Base-by-base conservation (phyloP, 2,888 invertebrate genomes). In the Schizaphis graminum region DNA sequence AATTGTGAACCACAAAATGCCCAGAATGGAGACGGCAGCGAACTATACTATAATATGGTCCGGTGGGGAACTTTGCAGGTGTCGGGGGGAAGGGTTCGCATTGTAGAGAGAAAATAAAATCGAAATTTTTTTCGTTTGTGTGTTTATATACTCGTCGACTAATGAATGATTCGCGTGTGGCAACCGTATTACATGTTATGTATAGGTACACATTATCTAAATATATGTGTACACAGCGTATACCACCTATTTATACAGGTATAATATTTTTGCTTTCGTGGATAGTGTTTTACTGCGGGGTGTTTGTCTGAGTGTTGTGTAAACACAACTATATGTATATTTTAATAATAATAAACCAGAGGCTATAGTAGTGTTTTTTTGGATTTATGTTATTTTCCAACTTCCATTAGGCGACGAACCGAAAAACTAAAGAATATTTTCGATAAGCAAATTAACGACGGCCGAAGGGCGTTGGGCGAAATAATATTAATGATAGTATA, bases 141-240 rank as follows among this genome's bases (percentile, higher is more conserved):
- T 88, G 88, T 92, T 91, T 84, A 84, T 87, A 24, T 84, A 28
- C 35, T 41, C 13, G 26, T 91, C n/a, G 56, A 89, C 85, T 56
- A 85, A 89, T 89, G 94, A 86, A 94, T 11, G 89, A 89, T 88
- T 89, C 56, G 93, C 88, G 93, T 93, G 92, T 67, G 26, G 53
- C 84, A 56, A 26, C 44, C 89, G 88, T 67, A 85, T 91, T 57
- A 77, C 1, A 85, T 26, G 91, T 92, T 92, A 77, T 35, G 21
- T 21, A 24, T 77, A 77, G 35, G 16, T 77, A 61, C 85, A 57
- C 47, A 35, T 86, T 91, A 57, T 21, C 44, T 91, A 91, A 85
- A 91, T 47, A 91, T 86, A 91, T 35, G 28, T 77, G 0, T 85
- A 26, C 26, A 26, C n/a, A n/a, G 67, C 13, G 44, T 57, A 41